These are phyloP conservation scores for Parauchenoglanis ngamensis DNA, from an alignment of 2,797 vertebrate species.

Conservation along the genomic window DNA sequence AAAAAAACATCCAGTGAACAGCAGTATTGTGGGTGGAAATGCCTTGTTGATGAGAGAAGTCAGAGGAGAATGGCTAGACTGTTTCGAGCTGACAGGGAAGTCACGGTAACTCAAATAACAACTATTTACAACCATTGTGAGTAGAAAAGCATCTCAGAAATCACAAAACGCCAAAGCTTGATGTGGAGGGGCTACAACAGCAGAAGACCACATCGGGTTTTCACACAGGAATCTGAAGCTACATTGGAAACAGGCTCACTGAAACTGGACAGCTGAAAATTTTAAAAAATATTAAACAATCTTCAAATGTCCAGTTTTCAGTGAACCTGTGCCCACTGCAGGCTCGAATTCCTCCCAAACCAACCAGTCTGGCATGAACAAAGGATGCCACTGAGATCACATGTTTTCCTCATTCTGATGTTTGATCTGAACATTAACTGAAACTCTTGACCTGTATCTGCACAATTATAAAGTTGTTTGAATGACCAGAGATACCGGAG, in stretches of 20 bases:
- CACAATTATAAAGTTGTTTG: no score
- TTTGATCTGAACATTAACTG: background rate
- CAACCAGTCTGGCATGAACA: background rate
- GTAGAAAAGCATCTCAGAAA: background rate
- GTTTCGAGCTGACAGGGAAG: background rate
- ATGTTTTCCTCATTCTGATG: background rate
- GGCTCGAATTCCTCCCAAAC: background rate
- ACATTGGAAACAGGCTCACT: background rate
- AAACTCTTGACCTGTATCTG: background rate
- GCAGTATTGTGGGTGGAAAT: background rate
- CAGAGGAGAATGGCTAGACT: background rate
- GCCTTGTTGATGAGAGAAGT: background rate
- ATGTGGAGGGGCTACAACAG: background rate
- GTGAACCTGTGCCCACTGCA: constrained; percentile 6
- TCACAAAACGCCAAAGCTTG: background rate
- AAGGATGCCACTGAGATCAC: background rate
- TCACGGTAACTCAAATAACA: no score
- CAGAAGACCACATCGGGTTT: background rate
- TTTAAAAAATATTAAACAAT: background rate
- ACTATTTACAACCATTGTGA: background rate
- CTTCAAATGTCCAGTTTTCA: background rate
- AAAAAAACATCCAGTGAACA: background rate
- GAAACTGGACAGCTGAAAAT: background rate
- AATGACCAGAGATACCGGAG: background rate
- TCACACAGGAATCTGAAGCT: background rate